phyloP scores from a whole-genome alignment of 2,888 invertebrate genomes.

The Drosophila anomalata region DNA sequence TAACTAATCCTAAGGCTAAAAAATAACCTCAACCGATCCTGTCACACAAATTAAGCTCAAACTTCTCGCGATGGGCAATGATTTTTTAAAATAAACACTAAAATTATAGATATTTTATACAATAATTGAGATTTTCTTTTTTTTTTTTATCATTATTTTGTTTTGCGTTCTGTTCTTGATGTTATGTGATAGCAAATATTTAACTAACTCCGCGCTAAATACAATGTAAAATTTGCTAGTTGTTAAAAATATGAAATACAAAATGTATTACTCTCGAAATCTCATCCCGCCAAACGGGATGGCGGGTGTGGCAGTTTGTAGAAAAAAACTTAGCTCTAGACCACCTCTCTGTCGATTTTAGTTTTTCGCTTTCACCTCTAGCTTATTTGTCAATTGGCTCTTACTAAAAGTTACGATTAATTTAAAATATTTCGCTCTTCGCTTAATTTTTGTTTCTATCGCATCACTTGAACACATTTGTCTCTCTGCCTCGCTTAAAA shows the following conservation, averaged over 20 bases:
- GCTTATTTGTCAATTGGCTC: slow-evolving; percentile 71
- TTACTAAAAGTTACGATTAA: slow-evolving; percentile 65
- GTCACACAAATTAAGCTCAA: slow-evolving; percentile 35
- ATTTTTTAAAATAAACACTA: slow-evolving; percentile 10
- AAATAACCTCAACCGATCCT: slow-evolving; percentile 25
- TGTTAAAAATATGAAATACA: slow-evolving; percentile 57
- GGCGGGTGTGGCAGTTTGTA: slow-evolving; percentile 47
- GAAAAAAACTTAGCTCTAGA: slow-evolving; percentile 62
- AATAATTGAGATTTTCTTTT: slow-evolving; percentile 49
- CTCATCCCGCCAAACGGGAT: slow-evolving; percentile 43
- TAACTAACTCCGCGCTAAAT: slow-evolving; percentile 70
- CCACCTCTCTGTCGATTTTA: slow-evolving; percentile 24
- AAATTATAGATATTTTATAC: slow-evolving; percentile 43
- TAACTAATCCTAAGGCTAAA: slow-evolving; percentile 47
- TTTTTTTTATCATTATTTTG: slow-evolving; percentile 10
- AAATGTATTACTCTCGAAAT: slow-evolving; percentile 55
- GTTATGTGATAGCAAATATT: slow-evolving; percentile 59
- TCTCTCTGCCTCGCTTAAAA: slow-evolving; percentile 48
- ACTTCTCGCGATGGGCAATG: slow-evolving; percentile 8
- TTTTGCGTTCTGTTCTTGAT: slow-evolving; percentile 18
- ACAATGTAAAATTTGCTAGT: slow-evolving; percentile 69
- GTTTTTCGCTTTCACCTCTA: slow-evolving; percentile 31
- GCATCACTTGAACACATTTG: slow-evolving; percentile 55
- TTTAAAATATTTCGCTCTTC: slow-evolving; percentile 42
- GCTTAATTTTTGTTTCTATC: slow-evolving; percentile 14